Evolutionary conservation across 2,797 vertebrate species (phyloP), one percentile per base, ranked within the genome.

Genomic region (Megaceryle alcyon): DNA sequence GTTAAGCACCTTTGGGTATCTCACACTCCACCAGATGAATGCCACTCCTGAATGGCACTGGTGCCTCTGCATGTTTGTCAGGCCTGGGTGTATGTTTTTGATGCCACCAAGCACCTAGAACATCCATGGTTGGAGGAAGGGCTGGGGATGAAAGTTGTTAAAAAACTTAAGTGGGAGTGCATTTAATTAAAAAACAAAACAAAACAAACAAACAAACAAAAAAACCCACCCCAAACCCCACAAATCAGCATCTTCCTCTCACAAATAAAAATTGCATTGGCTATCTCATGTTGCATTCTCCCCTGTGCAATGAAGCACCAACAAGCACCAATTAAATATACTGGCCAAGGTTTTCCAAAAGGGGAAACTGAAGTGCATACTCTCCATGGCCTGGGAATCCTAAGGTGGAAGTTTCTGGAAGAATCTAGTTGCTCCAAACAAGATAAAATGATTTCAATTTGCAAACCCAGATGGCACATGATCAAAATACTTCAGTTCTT

Each of bases 101-200:
- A 78, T 18, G 39, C 39, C 44, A 71, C 23, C 35, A 70, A 86
- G n/a, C 26, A 82, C 41, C 33, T 35, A 46, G 4, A 84, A 26
- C 12, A 82, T 21, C 29, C 60, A 81, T 21, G 35, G 39, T 21
- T 44, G 35, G 31, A 0, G 0, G 31, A 20, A 63, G 6, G 28
- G 17, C 44, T 77, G 29, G 29, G 15, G 8, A 44, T 2, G 12
- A 86, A 83, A 86, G 43, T 26, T 17, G 11, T 26, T 83, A 84
- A 44, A 64, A 88, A 81, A 83, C 49, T 51, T n/a, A 39, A 53
- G 16, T 10, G 19, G 26, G 57, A 92, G 22, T 6, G 7, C 14
- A 79, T 48, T 60, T 82, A 77, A 77, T 14, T 28, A n/a, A n/a
- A 68, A 76, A 35, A 35, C 7, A 35, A 35, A 35, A 8, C 35